Conservation (phyloP, 2,797 vertebrate species). For the Eidolon dupreanum region DNA sequence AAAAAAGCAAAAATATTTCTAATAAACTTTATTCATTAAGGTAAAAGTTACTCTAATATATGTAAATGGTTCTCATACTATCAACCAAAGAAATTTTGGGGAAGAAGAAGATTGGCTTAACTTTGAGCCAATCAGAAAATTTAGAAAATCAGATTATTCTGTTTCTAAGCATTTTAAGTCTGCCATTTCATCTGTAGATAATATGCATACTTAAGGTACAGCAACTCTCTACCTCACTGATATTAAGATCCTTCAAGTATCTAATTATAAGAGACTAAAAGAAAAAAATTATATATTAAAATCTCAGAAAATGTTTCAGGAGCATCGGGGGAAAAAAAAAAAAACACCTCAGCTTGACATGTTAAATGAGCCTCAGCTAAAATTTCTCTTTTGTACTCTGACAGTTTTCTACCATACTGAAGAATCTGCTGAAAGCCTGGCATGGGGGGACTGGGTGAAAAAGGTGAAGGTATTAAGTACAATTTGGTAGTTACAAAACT, state of each 20-base stretch:
- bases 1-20: slow-evolving; percentile 2
- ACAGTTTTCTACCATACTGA: neutral
- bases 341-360: neutral
- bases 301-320: neutral
- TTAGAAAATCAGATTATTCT: neutral
- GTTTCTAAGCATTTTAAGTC: neutral
- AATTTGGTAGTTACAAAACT: too few relatives aligned
- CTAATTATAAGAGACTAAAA: neutral
- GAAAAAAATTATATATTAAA: neutral
- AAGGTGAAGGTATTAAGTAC: too few relatives aligned
- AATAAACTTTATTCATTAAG: neutral
- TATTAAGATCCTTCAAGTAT: slow-evolving; percentile 9
- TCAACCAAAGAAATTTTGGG: neutral
- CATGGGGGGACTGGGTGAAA: neutral
- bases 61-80: neutral
- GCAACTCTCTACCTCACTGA: neutral
- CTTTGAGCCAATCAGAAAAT: neutral
- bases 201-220: neutral
- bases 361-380: neutral
- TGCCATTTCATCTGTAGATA: neutral
- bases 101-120: neutral
- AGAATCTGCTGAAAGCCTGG: neutral
- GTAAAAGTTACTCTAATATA: neutral
- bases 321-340: neutral
- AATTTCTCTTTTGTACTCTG: neutral